Percentiles rank a stretch among this genome's conserved stretches.
These are phyloP conservation scores for Phataginus tetradactyla DNA, from an alignment of 2,797 vertebrate genomes.

Conservation along the genomic window DNA sequence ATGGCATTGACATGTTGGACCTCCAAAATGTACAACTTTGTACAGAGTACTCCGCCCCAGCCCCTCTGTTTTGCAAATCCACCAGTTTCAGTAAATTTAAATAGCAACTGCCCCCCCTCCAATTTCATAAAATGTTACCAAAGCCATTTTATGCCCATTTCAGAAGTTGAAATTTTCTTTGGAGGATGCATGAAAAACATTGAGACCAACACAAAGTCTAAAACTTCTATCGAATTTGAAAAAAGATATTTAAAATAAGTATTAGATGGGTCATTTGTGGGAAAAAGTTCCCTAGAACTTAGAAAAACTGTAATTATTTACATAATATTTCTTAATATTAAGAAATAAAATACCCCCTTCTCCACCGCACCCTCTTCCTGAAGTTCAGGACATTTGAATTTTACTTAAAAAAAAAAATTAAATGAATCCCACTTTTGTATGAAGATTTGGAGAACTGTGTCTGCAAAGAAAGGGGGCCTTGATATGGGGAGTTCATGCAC, in stretches of 20 bases:
- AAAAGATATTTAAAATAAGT: neutral
- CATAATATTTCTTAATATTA: neutral
- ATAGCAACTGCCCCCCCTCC: neutral
- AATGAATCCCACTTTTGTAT: neutral
- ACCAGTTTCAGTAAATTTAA: too few relatives aligned
- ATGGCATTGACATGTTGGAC: fast-evolving
- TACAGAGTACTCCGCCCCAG: neutral
- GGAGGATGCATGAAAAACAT: neutral
- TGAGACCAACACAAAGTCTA: neutral
- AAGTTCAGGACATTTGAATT: neutral
- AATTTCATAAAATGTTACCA: neutral
- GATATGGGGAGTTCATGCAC: neutral
- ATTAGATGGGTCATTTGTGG: neutral
- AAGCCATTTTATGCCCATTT: neutral
- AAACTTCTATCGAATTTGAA: neutral
- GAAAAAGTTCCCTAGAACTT: neutral
- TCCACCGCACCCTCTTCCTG: neutral
- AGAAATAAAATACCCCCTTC: neutral
- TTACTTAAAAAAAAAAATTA: neutral
- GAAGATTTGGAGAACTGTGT: neutral
- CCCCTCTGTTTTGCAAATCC: neutral
- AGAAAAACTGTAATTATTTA: neutral
- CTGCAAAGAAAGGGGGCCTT: neutral
- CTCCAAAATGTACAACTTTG: fast-evolving
- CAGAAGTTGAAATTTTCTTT: neutral